Percentiles rank a stretch among this genome's conserved stretches.
These are phyloP conservation scores for Shinisaurus crocodilurus DNA, from an alignment of 2,113 vertebrate genomes.

Conservation along the genomic window DNA sequence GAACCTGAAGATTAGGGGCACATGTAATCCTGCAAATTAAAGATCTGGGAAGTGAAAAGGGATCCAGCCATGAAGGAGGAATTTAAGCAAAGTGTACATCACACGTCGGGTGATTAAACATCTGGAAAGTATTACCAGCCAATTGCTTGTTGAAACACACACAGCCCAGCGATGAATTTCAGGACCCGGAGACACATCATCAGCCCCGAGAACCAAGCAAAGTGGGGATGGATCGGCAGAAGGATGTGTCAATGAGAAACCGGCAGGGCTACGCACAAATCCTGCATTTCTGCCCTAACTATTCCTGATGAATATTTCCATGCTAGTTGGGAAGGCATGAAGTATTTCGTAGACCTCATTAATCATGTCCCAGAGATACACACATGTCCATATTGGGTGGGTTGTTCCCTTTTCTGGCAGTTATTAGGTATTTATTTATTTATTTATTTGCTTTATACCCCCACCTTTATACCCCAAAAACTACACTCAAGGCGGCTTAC, in stretches of 20 bases:
- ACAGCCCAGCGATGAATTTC: constrained; percentile 19
- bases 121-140: constrained; percentile 40
- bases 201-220: not conserved
- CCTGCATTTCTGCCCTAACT: not conserved
- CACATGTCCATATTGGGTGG: not conserved
- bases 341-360: not conserved
- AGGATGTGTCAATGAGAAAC: constrained; percentile 30
- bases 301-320: no score
- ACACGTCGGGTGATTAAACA: constrained; percentile 49
- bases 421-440: not conserved
- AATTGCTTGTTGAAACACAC: not conserved
- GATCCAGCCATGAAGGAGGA: not conserved
- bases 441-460: no score
- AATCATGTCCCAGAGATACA: not conserved
- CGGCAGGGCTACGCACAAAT: not conserved
- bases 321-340: not conserved
- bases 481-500: no score
- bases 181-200: constrained; percentile 6
- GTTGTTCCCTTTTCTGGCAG: not conserved
- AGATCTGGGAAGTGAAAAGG: not conserved
- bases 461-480: no score
- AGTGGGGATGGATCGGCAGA: constrained; percentile 48
- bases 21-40: not conserved
- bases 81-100: constrained; percentile 19
- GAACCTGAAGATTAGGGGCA: not conserved